Percentiles rank a stretch among this genome's conserved stretches.
Evolutionary conservation across 2,113 vertebrate genomes (phyloP).

Genomic region (Narcine bancroftii): DNA sequence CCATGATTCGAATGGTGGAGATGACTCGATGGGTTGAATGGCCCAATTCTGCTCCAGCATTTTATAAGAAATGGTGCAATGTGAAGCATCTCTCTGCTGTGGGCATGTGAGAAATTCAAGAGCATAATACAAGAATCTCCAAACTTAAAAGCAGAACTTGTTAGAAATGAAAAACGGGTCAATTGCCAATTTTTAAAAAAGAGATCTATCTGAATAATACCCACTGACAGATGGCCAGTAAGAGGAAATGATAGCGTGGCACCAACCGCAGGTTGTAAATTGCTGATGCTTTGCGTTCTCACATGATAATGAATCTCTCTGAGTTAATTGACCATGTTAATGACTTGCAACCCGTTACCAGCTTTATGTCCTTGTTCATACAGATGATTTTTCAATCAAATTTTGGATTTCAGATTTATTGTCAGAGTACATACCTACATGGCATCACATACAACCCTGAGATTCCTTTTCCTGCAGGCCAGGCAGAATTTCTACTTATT

Average conservation of each 20-base stretch:
- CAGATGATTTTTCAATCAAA: background rate
- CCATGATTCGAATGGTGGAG: no score
- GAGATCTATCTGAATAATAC: background rate
- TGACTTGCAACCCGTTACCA: background rate
- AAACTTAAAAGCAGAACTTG: background rate
- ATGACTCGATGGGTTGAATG: no score
- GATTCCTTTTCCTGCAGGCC: no score
- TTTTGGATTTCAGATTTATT: no score
- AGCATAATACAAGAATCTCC: background rate
- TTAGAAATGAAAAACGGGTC: background rate
- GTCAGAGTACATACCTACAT: no score
- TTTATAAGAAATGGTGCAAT: background rate
- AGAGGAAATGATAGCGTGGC: background rate
- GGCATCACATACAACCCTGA: no score
- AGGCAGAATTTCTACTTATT: no score
- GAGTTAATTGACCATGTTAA: background rate
- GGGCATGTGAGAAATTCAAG: background rate
- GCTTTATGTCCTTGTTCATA: background rate
- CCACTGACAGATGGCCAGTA: background rate
- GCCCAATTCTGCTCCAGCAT: no score
- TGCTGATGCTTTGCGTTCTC: background rate
- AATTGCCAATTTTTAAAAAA: background rate
- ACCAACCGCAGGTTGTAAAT: background rate
- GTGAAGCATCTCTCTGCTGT: background rate
- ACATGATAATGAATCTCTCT: background rate